phyloP scores from a whole-genome alignment of 2,888 invertebrate genomes.

The Ichneumoninae sp. region DNA sequence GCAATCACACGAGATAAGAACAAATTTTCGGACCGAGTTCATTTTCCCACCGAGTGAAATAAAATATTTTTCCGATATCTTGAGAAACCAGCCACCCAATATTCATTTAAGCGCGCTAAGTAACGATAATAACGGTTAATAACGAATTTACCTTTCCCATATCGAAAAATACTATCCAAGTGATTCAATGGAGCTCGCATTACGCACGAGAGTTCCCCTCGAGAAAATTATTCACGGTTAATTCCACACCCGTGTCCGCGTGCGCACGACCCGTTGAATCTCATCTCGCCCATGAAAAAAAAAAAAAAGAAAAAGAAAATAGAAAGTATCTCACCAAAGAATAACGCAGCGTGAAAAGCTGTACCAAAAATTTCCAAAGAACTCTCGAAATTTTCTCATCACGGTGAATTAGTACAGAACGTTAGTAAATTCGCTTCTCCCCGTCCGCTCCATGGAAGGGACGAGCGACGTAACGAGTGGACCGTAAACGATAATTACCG shows the following conservation, averaged over 20 bases:
- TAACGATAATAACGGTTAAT: not conserved
- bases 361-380: constrained; percentile 16
- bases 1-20: too few relatives aligned
- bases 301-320: not conserved
- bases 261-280: not conserved
- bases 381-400: constrained; percentile 32
- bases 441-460: not conserved
- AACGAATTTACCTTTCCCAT: too few relatives aligned
- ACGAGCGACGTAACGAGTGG: constrained; percentile 12
- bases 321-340: not conserved
- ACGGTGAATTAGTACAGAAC: constrained; percentile 51
- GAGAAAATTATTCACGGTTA: constrained; percentile 38
- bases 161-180: not conserved
- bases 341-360: constrained; percentile 26
- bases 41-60: not conserved
- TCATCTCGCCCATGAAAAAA: not conserved
- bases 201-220: not conserved
- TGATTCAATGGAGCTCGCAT: not conserved
- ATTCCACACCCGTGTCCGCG: not conserved
- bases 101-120: not conserved
- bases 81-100: constrained; percentile 7
- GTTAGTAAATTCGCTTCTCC: constrained; percentile 17
- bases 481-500: constrained; percentile 52
- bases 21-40: too few relatives aligned
- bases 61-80: constrained; percentile 32